Percentiles rank a stretch among this genome's conserved stretches.
These are phyloP conservation scores for Diogma glabrata DNA, from an alignment of 2,888 invertebrate genomes.

Conservation along the genomic window DNA sequence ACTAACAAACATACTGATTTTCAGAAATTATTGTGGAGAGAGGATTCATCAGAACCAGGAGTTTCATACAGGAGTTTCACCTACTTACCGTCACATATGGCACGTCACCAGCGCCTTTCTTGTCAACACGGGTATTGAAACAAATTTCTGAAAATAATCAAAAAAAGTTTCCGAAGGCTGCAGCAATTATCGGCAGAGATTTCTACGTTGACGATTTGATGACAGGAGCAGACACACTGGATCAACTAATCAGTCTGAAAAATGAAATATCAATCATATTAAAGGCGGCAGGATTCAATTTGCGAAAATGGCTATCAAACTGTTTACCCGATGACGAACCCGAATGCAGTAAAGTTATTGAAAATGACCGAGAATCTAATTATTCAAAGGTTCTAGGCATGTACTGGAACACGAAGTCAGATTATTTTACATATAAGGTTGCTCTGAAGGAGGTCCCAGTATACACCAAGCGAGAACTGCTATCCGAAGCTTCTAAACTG, in stretches of 20 bases:
- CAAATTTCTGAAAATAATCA: slow-evolving; percentile 19
- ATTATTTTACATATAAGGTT: too few species aligned
- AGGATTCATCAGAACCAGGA: background rate
- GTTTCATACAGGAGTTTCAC: slow-evolving; percentile 12
- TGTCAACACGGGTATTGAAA: slow-evolving; percentile 11
- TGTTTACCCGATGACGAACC: background rate
- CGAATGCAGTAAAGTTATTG: background rate
- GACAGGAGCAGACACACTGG: slow-evolving; percentile 15
- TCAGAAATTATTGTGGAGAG: slow-evolving; percentile 10
- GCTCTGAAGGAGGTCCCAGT: too few species aligned
- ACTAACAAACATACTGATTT: background rate
- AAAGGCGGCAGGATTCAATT: slow-evolving; percentile 12
- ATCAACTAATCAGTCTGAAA: slow-evolving; percentile 3
- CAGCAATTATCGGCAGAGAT: slow-evolving; percentile 15
- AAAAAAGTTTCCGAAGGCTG: slow-evolving; percentile 18
- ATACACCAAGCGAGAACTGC: too few species aligned
- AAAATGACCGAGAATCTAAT: background rate
- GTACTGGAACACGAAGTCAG: too few species aligned
- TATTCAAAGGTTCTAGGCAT: background rate
- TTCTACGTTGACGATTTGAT: slow-evolving; percentile 22
- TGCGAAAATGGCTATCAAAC: slow-evolving; percentile 13
- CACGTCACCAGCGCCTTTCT: slow-evolving; percentile 12
- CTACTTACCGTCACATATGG: slow-evolving; percentile 12
- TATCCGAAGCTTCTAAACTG: too few species aligned
- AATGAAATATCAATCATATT: slow-evolving; percentile 7